Percentiles rank a stretch among this genome's conserved stretches.
These are phyloP conservation scores for Cichladusa arquata DNA, from an alignment of 2,113 vertebrate genomes.

Conservation along the genomic window DNA sequence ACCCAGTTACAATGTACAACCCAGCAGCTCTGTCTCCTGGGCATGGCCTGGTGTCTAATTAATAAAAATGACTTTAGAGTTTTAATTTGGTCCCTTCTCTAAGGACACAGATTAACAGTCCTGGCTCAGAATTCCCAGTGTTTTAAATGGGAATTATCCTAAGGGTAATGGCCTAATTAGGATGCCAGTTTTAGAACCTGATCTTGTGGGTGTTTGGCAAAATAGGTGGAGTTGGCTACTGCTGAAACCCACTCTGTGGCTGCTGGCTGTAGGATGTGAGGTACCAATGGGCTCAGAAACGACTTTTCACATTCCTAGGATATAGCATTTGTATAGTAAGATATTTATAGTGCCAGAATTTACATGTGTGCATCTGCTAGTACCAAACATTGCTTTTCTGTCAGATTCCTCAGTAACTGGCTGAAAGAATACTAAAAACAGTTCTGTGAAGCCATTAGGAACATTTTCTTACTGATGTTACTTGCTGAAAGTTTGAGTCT, in stretches of 20 bases:
- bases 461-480: neutral
- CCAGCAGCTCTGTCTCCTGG: neutral
- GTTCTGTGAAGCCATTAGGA: rapidly evolving
- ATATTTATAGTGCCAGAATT: neutral
- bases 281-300: rapidly evolving
- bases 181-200: neutral
- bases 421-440: neutral
- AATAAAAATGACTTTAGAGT: neutral
- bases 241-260: rapidly evolving
- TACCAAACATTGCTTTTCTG: neutral
- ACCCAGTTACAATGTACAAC: neutral
- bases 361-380: rapidly evolving
- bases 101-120: neutral
- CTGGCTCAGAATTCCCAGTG: neutral
- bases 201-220: neutral
- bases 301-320: neutral
- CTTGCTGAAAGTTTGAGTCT: rapidly evolving
- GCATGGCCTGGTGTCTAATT: neutral
- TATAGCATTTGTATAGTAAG: neutral
- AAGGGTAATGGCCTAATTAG: neutral
- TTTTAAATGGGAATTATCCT: neutral
- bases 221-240: neutral
- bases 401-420: neutral
- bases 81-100: neutral
- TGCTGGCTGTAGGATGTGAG: neutral